Base-by-base conservation (phyloP, 2,113 vertebrate genomes). In the Hassar affinis region DNA sequence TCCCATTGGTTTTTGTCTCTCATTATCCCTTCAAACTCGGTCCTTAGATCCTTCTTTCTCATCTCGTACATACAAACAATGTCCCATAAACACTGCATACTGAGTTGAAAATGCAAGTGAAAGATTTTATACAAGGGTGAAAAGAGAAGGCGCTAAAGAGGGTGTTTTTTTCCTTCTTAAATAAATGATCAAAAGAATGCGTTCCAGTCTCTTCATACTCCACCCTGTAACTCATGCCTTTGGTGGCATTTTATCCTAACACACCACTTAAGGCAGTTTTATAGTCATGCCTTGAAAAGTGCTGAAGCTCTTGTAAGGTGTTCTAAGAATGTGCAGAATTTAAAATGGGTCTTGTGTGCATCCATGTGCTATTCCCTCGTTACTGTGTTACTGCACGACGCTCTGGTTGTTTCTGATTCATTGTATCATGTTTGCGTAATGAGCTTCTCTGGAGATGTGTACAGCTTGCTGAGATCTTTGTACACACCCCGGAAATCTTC, bases 371-470 rank as follows among this genome's bases (percentile, higher is more conserved):
- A 62, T 83, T 64, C 59, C 71, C 45, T 33, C 7, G 64, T 72
- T 49, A 52, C 52, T 22, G 47, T 69, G 59, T 86, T 33, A 84
- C 11, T 49, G 66, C 68, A 10, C 57, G 17, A 25, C 4, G 81
- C 68, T 80, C 81, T 38, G 22, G 64, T 69, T 76, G 57, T 80
- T 77, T 59, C 82, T 86, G 76, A 85, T 78, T 85, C 86, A 83
- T 83, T 79, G 72, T 66, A 85, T 75, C 72, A 66, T 80, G 74
- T 83, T 85, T 68, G 27, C 79, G 85, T 92, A 92, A 93, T 91
- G 89, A 92, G 88, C 35, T 86, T 91, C 90, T 90, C 88, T 77
- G 51, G 88, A 92, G 91, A 86, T 82, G 85, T 82, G 89, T 91
- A 87, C 88, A 89, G 89, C 81, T 78, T 87, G 89, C 91, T 84